Percentiles rank a stretch among this genome's conserved stretches.
Evolutionary conservation across 2,113 vertebrate genomes (phyloP).

Genomic region (Chloropsis cyanopogon): DNA sequence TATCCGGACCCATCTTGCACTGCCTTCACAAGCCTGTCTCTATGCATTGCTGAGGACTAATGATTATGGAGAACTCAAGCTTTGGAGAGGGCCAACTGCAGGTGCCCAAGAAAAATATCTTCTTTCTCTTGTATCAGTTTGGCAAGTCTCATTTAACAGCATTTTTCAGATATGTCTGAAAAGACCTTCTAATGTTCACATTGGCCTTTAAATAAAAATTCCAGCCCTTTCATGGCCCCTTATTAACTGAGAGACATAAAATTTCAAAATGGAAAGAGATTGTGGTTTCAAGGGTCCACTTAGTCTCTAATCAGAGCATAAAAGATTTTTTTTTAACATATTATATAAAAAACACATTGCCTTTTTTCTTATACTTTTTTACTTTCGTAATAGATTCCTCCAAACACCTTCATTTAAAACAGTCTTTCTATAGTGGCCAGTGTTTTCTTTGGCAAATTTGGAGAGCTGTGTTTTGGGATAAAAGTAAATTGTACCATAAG

Average conservation of each 20-base stretch:
- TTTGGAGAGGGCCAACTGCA: not conserved
- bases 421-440: not conserved
- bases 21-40: not conserved
- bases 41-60: not conserved
- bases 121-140: not conserved
- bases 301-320: constrained; percentile 15
- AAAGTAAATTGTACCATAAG: constrained; percentile 12
- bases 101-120: not conserved
- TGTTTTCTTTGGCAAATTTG: constrained; percentile 46
- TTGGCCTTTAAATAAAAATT: constrained; percentile 6
- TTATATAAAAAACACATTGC: not conserved
- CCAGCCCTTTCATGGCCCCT: not conserved
- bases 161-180: not conserved
- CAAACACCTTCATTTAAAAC: not conserved
- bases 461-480: not conserved
- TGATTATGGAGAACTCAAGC: not conserved
- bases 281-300: not conserved
- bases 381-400: not conserved
- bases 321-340: not conserved
- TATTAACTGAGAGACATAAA: constrained; percentile 16
- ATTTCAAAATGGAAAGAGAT: constrained; percentile 6
- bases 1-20: not conserved
- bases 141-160: not conserved
- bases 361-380: not conserved
- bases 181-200: not conserved